Conservation (phyloP, 2,113 vertebrate genomes). For the Formicarius rufipectus region DNA sequence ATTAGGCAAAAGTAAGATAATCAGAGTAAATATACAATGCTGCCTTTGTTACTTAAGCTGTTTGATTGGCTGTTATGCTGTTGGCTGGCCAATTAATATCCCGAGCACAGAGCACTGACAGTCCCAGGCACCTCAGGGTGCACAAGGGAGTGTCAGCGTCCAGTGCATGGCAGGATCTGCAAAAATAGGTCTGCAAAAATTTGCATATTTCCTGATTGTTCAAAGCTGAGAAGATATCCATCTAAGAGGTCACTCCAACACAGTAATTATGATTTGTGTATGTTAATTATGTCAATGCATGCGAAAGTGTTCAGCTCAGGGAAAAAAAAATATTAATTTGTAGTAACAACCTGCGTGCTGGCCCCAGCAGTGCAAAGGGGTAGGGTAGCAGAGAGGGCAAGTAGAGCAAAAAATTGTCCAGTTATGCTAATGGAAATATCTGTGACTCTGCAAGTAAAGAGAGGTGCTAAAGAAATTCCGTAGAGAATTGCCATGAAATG, state of each 20-base stretch:
- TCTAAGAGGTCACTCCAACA: conserved; percentile 47
- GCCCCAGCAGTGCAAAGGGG: neutral
- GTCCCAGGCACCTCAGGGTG: neutral
- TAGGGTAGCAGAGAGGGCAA: conserved; percentile 23
- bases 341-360: conserved; percentile 25
- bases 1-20: conserved; percentile 70
- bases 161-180: neutral
- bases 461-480: neutral
- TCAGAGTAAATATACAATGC: conserved; percentile 66
- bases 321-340: conserved; percentile 46
- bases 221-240: neutral
- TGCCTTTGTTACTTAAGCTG: conserved; percentile 60
- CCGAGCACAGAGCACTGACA: conserved; percentile 37
- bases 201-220: neutral
- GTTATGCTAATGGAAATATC: neutral
- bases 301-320: neutral
- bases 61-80: conserved; percentile 54
- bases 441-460: neutral
- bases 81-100: conserved; percentile 54
- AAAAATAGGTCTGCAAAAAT: neutral
- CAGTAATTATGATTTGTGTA: conserved; percentile 60
- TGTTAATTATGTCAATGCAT: conserved; percentile 59
- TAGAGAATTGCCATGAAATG: neutral
- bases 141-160: neutral
- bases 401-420: neutral